Percentiles rank a stretch among this genome's conserved stretches.
Conservation (phyloP, 2,113 vertebrate species). For the Laticauda laticaudata region DNA sequence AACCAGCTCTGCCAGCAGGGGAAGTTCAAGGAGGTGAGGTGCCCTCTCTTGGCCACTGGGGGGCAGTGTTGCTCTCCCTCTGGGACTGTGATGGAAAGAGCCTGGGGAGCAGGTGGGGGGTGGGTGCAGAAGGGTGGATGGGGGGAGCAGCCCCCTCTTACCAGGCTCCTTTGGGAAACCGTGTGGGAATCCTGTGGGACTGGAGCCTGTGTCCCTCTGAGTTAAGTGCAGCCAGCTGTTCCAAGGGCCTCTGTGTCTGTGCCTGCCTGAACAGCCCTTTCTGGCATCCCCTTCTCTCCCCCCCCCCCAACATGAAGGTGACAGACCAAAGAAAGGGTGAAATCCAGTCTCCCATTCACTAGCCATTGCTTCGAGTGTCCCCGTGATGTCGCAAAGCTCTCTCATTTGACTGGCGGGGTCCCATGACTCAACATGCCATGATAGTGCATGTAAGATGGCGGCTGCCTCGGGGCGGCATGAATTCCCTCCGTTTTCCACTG, state of each 20-base stretch:
- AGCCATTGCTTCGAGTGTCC: conserved; percentile 74
- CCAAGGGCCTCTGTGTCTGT: conserved; percentile 78
- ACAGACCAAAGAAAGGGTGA: conserved; percentile 78
- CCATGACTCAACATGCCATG: conserved; percentile 71
- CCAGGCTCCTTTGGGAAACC: conserved; percentile 36
- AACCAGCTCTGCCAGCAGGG: conserved; percentile 53
- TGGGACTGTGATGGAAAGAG: too few relatives aligned
- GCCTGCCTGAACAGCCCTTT: conserved; percentile 70
- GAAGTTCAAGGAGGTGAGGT: conserved; percentile 67
- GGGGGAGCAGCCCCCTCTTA: not conserved
- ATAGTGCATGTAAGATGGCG: conserved; percentile 73
- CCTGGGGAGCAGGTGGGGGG: not conserved
- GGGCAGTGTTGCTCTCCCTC: conserved; percentile 42
- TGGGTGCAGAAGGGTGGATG: not conserved
- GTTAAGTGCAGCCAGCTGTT: conserved; percentile 65
- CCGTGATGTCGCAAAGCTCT: conserved; percentile 69
- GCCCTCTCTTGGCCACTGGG: conserved; percentile 7
- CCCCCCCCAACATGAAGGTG: conserved; percentile 34
- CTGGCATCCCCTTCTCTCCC: conserved; percentile 51
- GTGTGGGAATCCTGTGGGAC: conserved; percentile 58
- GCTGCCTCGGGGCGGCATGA: conserved; percentile 67
- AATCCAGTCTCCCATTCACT: conserved; percentile 73
- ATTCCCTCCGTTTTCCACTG: conserved; percentile 73
- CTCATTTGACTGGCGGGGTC: conserved; percentile 76
- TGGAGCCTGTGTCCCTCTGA: conserved; percentile 68